phyloP scores from a whole-genome alignment of 1,140 invertebrate genomes.

The Pomacea maculata region DNA sequence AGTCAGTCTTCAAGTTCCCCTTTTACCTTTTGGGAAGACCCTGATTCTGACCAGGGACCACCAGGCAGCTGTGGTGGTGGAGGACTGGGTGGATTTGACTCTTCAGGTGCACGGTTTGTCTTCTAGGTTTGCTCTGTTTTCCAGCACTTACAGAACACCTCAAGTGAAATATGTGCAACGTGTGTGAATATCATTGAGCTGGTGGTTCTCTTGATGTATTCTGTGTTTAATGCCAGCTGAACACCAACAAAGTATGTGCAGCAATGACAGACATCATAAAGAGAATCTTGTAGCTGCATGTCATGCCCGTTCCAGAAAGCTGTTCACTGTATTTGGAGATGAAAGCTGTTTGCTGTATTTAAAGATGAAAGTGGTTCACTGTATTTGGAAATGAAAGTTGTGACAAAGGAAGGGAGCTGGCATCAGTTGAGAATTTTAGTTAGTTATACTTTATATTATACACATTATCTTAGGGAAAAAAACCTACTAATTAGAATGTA shows the following conservation, averaged over 20 bases:
- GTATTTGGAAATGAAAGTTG: too few species aligned
- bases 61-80: constrained; percentile 42
- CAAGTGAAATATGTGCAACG: too few species aligned
- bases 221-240: not conserved
- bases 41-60: constrained; percentile 33
- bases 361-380: too few species aligned
- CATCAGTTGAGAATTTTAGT: too few species aligned
- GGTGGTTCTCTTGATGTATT: not conserved
- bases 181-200: not conserved
- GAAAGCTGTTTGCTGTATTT: too few species aligned
- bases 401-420: too few species aligned
- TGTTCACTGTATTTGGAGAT: too few species aligned
- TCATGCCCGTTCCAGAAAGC: too few species aligned
- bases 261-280: constrained; percentile 70
- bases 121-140: constrained; percentile 32
- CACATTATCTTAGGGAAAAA: too few species aligned
- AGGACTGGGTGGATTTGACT: constrained; percentile 42
- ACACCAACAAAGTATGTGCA: constrained; percentile 59
- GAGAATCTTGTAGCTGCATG: not conserved
- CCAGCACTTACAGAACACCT: too few species aligned
- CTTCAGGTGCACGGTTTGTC: constrained; percentile 51
- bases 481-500: too few species aligned
- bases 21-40: constrained; percentile 43
- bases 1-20: constrained; percentile 34
- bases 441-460: too few species aligned